Evolutionary conservation across 2,888 invertebrate species (phyloP).

Genomic region (Cephus pulcher): DNA sequence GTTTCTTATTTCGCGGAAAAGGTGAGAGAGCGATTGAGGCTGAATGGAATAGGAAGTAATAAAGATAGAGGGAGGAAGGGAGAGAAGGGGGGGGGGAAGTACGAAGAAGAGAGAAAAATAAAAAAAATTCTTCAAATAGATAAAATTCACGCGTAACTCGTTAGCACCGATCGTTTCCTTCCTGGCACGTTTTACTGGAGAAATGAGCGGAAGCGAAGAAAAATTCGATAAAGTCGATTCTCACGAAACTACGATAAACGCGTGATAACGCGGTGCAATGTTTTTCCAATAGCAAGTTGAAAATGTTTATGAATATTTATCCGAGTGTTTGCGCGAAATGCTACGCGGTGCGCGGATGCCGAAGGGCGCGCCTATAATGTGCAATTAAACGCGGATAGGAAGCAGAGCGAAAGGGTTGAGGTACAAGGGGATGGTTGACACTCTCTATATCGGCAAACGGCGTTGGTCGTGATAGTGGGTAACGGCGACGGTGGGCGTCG

Average conservation of each 20-base stretch:
- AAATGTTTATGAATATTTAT: conserved; percentile 61
- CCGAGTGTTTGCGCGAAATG: conserved; percentile 37
- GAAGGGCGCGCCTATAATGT: conserved; percentile 55
- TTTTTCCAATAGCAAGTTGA: conserved; percentile 24
- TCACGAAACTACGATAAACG: background rate
- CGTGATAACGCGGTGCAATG: conserved; percentile 11
- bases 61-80: background rate
- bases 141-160: background rate
- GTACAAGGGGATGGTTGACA: conserved; percentile 29
- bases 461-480: conserved; percentile 17
- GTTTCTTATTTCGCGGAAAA: background rate
- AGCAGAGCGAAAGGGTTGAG: conserved; percentile 21
- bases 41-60: background rate
- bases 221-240: background rate
- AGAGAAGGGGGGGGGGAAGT: background rate
- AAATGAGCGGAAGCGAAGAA: background rate
- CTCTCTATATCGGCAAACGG: conserved; percentile 18
- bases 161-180: background rate
- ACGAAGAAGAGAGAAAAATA: background rate
- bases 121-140: background rate
- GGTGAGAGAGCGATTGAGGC: background rate
- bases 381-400: conserved; percentile 55
- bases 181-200: background rate
- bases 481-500: conserved; percentile 23
- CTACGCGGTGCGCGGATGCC: conserved; percentile 13